A percentile compares a stretch with the other conserved stretches of the same genome.
These are phyloP conservation scores for Himalopsyche anomala DNA, from an alignment of 2,888 invertebrate genomes.

Conservation along the genomic window DNA sequence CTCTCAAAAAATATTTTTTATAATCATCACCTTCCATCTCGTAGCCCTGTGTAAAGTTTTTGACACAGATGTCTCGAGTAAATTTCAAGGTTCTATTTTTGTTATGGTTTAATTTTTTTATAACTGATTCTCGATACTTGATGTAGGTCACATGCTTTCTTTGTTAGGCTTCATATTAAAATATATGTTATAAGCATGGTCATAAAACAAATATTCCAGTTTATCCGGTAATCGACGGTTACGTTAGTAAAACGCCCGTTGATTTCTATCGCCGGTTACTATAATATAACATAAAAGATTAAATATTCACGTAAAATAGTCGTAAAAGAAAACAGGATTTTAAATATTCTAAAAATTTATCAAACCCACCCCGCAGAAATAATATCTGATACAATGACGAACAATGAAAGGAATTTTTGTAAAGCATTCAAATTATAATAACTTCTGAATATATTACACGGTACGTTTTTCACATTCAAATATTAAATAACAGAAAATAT, in stretches of 20 bases:
- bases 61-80: neutral
- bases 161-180: conserved; percentile 41
- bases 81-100: conserved; percentile 51
- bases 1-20: neutral
- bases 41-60: conserved; percentile 34
- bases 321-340: conserved; percentile 31
- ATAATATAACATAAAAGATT: conserved; percentile 29
- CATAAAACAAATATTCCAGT: conserved; percentile 19
- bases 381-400: neutral
- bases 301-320: conserved; percentile 14
- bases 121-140: conserved; percentile 45
- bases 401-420: neutral
- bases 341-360: neutral
- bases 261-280: neutral
- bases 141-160: conserved; percentile 53
- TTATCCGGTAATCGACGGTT: conserved; percentile 34
- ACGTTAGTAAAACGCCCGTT: conserved; percentile 16
- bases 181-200: conserved; percentile 14
- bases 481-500: no score
- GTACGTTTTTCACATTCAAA: no score
- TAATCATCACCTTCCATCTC: neutral
- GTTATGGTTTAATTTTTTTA: conserved; percentile 49
- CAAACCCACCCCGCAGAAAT: neutral
- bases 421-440: neutral
- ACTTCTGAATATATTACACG: neutral